Base-by-base conservation (phyloP, 1,140 invertebrate species). In the Paraescarpia echinospica region DNA sequence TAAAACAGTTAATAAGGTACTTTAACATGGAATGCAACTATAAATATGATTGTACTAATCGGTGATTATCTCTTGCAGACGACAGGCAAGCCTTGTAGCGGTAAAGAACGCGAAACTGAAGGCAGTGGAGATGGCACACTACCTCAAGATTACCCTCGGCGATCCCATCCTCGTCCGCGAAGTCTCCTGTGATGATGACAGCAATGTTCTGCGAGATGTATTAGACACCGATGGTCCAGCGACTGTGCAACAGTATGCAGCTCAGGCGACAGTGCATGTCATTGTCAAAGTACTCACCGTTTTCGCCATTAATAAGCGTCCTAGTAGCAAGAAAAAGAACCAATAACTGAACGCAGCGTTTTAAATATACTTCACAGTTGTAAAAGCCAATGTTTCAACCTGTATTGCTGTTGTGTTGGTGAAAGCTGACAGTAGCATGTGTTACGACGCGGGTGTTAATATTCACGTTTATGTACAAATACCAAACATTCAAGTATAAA, bases 21-120 rank as follows among this genome's bases (percentile, higher is more conserved):
- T n/a, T n/a, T n/a, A n/a, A n/a, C n/a, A n/a, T n/a, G n/a, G n/a
- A n/a, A n/a, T n/a, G n/a, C n/a, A n/a, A n/a, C n/a, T n/a, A n/a
- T n/a, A n/a, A n/a, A n/a, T n/a, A n/a, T n/a, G n/a, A n/a, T 41
- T 41, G 41, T 41, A 41, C 35, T 91, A n/a, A 41, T 91, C 18
- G 4, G 4, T 91, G 90, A 35, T 27, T 33, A 14, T 27, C 14
- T 27, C 34, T 34, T 91, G 34, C 91, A 91, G 91, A 31, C 35
- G 35, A 91, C 91, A 91, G 34, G 91, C 91, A 8, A 33, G 35
- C 33, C 35, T 91, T 22, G 14, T 91, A n/a, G 91, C 91, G 8
- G 35, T 91, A 34, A 35, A 41, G 35, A 91, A 91, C 35, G 91
- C 35, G 33, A 91, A 91, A 34, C 34, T 48, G 91, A 91, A 91